Conservation (phyloP, 2,888 invertebrate genomes). For the Choreutis nemorana region DNA sequence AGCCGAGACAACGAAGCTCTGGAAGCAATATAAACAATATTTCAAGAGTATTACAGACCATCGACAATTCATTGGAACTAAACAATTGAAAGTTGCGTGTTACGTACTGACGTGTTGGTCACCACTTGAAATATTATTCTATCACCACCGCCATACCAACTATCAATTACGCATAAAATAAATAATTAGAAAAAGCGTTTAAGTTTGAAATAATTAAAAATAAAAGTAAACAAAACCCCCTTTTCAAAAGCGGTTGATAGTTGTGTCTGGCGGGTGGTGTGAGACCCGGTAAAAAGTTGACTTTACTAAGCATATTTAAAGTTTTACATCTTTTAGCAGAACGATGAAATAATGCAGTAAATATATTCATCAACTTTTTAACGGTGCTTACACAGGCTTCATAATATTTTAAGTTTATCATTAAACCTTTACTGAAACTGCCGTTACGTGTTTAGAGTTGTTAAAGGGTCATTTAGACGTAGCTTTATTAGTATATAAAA, state of each 20-base stretch:
- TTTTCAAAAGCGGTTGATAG: conserved; percentile 49
- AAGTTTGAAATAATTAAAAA: conserved; percentile 35
- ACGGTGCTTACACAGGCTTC: conserved; percentile 45
- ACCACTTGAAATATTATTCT: conserved; percentile 43
- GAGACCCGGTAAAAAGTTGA: conserved; percentile 41
- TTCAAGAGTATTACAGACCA: not conserved
- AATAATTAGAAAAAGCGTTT: conserved; percentile 14
- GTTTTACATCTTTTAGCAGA: not conserved
- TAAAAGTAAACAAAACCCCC: conserved; percentile 51
- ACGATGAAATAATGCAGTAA: conserved; percentile 2
- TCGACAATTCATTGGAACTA: not conserved
- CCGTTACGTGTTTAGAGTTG: conserved; percentile 22
- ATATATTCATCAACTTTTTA: conserved; percentile 35
- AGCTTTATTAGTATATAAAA: conserved; percentile 12
- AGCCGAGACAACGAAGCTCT: conserved; percentile 59
- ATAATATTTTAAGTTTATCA: conserved; percentile 40
- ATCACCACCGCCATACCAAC: conserved; percentile 57
- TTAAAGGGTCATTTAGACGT: conserved; percentile 20
- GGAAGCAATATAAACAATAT: not conserved
- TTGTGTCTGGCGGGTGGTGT: conserved; percentile 49
- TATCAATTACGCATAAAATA: conserved; percentile 51
- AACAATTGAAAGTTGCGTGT: conserved; percentile 2
- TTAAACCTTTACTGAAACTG: conserved; percentile 52
- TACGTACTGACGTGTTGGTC: conserved; percentile 6
- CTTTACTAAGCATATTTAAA: conserved; percentile 8